A percentile compares a stretch with the other conserved stretches of the same genome.
Conservation (phyloP, 1,140 invertebrate species). For the Orius laevigatus region DNA sequence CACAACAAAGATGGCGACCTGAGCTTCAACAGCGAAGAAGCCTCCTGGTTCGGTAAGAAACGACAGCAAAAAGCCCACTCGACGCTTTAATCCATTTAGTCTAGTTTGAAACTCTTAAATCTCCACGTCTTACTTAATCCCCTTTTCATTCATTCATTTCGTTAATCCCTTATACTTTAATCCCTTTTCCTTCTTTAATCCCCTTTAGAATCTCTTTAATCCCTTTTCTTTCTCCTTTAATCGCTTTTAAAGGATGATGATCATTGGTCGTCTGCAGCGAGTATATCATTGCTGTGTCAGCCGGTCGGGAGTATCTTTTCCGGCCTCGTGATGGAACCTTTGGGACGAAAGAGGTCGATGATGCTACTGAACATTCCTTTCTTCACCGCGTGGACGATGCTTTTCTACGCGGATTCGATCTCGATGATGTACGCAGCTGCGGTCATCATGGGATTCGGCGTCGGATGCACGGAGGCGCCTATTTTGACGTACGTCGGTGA, state of each 20-base stretch:
- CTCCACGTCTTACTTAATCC: too few species aligned
- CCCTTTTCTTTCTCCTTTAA: too few species aligned
- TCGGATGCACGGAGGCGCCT: constrained; percentile 33
- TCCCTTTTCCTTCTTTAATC: too few species aligned
- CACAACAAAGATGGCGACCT: constrained; percentile 12
- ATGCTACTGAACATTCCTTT: constrained; percentile 20
- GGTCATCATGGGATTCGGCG: constrained; percentile 24
- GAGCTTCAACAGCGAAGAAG: constrained; percentile 16
- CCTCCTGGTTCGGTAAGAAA: constrained; percentile 23
- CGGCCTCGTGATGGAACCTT: constrained; percentile 16
- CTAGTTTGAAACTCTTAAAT: too few species aligned
- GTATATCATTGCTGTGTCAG: constrained; percentile 18
- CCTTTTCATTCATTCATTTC: too few species aligned
- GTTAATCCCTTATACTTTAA: too few species aligned
- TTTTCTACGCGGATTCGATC: constrained; percentile 17
- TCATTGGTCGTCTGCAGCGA: too few species aligned
- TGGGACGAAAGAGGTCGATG: constrained; percentile 20
- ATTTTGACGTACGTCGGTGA: constrained; percentile 35
- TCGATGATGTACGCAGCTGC: constrained; percentile 17
- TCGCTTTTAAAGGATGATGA: too few species aligned
- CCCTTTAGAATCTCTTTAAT: too few species aligned
- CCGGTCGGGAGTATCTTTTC: constrained; percentile 18
- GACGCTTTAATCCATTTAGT: too few species aligned
- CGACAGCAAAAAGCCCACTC: too few species aligned
- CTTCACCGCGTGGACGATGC: constrained; percentile 17